Conservation (phyloP, 1,140 invertebrate species). For the Mizuhopecten yessoensis region DNA sequence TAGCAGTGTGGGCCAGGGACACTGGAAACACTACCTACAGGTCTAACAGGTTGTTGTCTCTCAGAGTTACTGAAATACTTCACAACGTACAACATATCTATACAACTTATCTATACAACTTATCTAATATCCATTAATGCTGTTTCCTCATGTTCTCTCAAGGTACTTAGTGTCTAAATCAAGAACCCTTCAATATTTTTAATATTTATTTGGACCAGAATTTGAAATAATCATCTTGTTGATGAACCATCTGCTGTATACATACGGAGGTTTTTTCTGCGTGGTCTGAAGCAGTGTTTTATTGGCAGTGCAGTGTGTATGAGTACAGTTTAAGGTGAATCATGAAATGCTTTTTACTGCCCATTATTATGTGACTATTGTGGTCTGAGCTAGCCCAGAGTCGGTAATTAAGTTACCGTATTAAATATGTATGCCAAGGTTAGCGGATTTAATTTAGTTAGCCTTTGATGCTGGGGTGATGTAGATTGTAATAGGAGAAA, state of each 20-base stretch:
- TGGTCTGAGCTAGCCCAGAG: slow-evolving; percentile 11
- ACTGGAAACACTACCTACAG: neutral
- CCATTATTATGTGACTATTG: neutral
- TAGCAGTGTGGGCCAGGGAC: neutral
- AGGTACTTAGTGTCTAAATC: neutral
- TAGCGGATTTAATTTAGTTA: neutral
- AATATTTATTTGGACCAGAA: slow-evolving; percentile 12
- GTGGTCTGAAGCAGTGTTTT: neutral
- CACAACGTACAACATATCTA: too few relatives aligned
- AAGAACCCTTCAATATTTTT: neutral
- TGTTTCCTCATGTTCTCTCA: neutral
- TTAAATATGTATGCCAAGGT: slow-evolving; percentile 39
- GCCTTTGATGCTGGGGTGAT: neutral
- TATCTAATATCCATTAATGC: neutral
- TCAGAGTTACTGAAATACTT: neutral
- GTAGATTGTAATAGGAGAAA: neutral
- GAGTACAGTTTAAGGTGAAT: neutral
- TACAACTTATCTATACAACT: too few relatives aligned
- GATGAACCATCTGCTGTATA: neutral
- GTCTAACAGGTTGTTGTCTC: neutral
- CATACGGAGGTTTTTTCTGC: neutral
- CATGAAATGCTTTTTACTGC: neutral
- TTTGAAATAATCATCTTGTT: neutral
- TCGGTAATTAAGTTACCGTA: neutral
- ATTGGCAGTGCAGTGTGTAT: neutral